Evolutionary conservation across 2,888 invertebrate genomes (phyloP).

Genomic region (Lasioglossum leucozonium): DNA sequence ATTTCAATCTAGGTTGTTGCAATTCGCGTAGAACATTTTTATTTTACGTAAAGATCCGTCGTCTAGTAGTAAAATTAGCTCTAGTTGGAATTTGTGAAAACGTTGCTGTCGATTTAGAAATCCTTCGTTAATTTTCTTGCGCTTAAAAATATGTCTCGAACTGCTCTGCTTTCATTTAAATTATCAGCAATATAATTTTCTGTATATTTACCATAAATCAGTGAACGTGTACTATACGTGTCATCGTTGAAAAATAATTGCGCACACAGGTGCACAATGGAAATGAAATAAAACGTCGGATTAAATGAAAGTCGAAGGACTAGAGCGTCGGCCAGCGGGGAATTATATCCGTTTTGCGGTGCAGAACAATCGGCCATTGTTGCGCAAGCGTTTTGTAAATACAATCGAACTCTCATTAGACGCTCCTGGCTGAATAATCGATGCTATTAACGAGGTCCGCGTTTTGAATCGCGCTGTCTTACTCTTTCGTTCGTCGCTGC

Average conservation of each 20-base stretch:
- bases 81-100: too few relatives aligned
- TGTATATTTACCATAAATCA: neutral
- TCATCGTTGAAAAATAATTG: neutral
- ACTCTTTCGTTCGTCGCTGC: neutral
- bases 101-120: too few relatives aligned
- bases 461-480: neutral
- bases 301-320: conserved; percentile 52
- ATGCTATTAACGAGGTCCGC: conserved; percentile 20
- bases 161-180: too few relatives aligned
- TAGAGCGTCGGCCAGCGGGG: conserved; percentile 32
- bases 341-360: conserved; percentile 45
- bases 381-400: conserved; percentile 51
- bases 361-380: conserved; percentile 57
- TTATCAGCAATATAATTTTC: neutral
- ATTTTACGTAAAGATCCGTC: too few relatives aligned
- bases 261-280: neutral
- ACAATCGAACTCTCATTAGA: conserved; percentile 49
- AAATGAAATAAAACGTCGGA: neutral
- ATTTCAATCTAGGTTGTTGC: too few relatives aligned
- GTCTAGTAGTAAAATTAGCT: too few relatives aligned
- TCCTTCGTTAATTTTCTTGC: too few relatives aligned
- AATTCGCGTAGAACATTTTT: too few relatives aligned
- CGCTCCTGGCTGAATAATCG: conserved; percentile 41
- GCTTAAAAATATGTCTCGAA: too few relatives aligned
- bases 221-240: neutral